Evolutionary conservation across 1,140 invertebrate genomes (phyloP).

Genomic region (Drosophila nikananu): DNA sequence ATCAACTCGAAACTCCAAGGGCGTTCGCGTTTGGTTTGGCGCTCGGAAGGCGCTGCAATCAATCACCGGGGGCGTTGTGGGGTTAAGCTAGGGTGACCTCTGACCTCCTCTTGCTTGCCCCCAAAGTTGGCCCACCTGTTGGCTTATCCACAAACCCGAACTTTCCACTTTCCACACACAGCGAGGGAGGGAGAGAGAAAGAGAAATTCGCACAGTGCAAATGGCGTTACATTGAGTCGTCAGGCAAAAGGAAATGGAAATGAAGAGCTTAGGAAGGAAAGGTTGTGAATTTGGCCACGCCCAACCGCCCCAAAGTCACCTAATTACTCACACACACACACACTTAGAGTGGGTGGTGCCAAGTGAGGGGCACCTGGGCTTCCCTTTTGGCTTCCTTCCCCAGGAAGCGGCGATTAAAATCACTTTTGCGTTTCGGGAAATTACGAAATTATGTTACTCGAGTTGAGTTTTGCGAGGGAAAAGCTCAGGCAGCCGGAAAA

Average conservation of each 20-base stretch:
- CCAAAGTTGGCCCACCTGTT: conserved; percentile 34
- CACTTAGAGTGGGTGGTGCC: neutral
- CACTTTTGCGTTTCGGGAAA: conserved; percentile 75
- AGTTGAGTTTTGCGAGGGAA: conserved; percentile 34
- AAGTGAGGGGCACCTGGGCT: conserved; percentile 31
- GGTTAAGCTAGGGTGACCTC: conserved; percentile 14
- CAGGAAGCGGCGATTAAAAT: conserved; percentile 78
- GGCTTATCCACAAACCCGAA: conserved; percentile 3
- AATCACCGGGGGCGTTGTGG: conserved; percentile 27
- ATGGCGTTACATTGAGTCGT: conserved; percentile 41
- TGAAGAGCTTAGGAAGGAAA: conserved; percentile 8
- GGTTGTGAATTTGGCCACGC: conserved; percentile 19
- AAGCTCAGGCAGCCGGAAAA: conserved; percentile 68
- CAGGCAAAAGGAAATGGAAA: conserved; percentile 22
- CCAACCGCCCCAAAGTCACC: conserved; percentile 33
- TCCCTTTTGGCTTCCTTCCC: conserved; percentile 14
- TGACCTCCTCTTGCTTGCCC: conserved; percentile 3
- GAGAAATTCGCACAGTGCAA: conserved; percentile 33
- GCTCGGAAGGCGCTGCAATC: conserved; percentile 23
- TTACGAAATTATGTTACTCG: conserved; percentile 79
- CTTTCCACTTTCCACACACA: conserved; percentile 1
- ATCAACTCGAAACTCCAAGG: conserved; percentile 36
- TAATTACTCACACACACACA: conserved; percentile 33
- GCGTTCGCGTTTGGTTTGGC: neutral
- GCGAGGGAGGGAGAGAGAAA: neutral